A percentile compares a stretch with the other conserved stretches of the same genome.
Evolutionary conservation across 2,888 invertebrate species (phyloP).

Genomic region (Ganaspis brasiliensis): DNA sequence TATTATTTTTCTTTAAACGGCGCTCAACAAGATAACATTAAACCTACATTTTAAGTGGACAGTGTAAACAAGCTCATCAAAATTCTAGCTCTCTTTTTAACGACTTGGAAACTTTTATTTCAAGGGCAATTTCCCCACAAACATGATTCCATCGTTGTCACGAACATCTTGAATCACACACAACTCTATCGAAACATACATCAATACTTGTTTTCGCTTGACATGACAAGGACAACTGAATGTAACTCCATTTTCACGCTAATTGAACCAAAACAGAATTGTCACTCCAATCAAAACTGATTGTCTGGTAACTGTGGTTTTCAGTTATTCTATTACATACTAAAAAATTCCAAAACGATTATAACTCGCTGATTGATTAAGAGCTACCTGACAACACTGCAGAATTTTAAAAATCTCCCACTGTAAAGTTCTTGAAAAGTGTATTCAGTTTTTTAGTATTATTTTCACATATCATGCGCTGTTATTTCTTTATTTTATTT

Average conservation of each 20-base stretch:
- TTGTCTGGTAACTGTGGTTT: conserved; percentile 18
- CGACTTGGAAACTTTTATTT: too few species aligned
- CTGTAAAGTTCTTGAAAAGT: too few species aligned
- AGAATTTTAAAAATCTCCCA: too few species aligned
- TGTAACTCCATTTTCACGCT: conserved; percentile 33
- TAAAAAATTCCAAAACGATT: neutral
- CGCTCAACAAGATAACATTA: too few species aligned
- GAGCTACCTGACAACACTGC: neutral
- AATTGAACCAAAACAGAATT: conserved; percentile 32
- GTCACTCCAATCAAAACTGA: conserved; percentile 22
- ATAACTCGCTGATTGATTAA: neutral
- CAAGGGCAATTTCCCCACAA: too few species aligned
- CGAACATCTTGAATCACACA: too few species aligned
- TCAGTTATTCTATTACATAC: conserved; percentile 8
- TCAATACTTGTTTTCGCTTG: conserved; percentile 26
- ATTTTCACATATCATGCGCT: neutral
- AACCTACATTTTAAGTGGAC: too few species aligned
- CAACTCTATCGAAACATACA: neutral
- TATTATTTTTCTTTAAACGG: too few species aligned
- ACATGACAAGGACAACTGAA: conserved; percentile 21
- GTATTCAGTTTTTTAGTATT: too few species aligned
- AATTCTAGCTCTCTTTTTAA: too few species aligned
- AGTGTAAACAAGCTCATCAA: too few species aligned
- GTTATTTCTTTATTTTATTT: neutral
- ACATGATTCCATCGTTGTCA: too few species aligned